Evolutionary conservation across 2,797 vertebrate species (phyloP), one percentile per base, ranked within the genome.

Genomic region (Clarias pachynema): DNA sequence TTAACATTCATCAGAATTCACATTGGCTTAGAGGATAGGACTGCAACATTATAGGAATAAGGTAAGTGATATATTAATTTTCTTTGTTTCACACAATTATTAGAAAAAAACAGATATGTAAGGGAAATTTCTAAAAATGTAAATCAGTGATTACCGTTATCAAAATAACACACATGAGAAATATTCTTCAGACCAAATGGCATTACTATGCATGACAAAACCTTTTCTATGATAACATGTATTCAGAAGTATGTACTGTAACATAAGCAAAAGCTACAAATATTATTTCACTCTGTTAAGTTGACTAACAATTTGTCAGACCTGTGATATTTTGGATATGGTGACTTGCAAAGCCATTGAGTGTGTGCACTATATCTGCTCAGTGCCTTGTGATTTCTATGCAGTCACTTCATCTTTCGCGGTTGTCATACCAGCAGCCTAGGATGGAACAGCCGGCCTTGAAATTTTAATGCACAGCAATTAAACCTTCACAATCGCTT

Each of bases 391-490:
- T 82, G 75, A 75, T 69, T 69, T 29, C 63, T 78, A 70, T 85
- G 63, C 24, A 81, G 69, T 86, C 82, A 70, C 84, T 88, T 86
- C 84, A 87, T 88, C 86, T 89, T 88, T 56, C 26, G 84, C 14
- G 26, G 59, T 77, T 86, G 83, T 88, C 83, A 90, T 83, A 81
- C 69, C 75, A 86, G 77, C 22, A 5, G 29, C 81, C 82, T 81
- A 83, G 65, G 84, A 86, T 86, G 49, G 84, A 89, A 68, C 85
- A 86, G 82, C 82, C 73, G 70, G 86, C 77, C 78, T 84, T 90
- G 84, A 89, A 90, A 88, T 79, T 89, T 90, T 90, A 89, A 90
- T 90, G 86, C 87, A 88, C 80, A 69, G 79, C 89, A 89, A 90
- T 90, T 90, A 90, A 88, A 81, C 82, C 80, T 88, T 89, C 88